These are phyloP conservation scores for Pyrocephalus nanus DNA, from an alignment of 2,797 vertebrate species.

Conservation along the genomic window DNA sequence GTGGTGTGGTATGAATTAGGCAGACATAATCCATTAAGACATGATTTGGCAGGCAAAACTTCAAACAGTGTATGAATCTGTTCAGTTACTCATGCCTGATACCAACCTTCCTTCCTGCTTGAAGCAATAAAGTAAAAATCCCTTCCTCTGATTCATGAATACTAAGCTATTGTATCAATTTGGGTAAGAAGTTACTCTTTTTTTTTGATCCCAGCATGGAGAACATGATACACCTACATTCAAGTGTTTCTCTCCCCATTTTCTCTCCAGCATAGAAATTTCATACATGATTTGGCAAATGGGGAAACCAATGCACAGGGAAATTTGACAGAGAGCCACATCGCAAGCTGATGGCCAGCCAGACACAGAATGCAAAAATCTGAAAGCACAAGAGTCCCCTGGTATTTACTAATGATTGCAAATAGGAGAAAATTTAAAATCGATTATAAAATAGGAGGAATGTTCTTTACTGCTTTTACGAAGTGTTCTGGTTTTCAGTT, in stretches of 20 bases:
- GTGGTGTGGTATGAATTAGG: background rate
- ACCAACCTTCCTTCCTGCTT: background rate
- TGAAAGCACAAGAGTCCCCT: background rate
- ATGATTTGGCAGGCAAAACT: background rate
- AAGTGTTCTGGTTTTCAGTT: background rate
- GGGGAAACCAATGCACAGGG: background rate
- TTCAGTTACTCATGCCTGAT: background rate
- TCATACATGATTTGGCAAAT: background rate
- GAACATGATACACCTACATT: background rate
- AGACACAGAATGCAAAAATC: background rate
- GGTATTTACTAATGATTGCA: background rate
- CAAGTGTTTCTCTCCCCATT: background rate
- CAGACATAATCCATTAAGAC: background rate
- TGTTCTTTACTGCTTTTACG: background rate
- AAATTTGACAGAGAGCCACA: background rate
- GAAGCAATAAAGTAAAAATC: background rate
- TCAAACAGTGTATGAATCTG: background rate
- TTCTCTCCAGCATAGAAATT: background rate
- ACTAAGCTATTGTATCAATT: background rate
- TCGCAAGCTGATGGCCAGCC: fast-evolving
- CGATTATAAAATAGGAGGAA: background rate
- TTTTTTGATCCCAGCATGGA: background rate
- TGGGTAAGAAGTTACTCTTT: background rate
- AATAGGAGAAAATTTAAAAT: background rate
- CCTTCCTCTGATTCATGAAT: background rate